Conservation (phyloP, 2,113 vertebrate species). For the Petrocephalus microphthalmus region DNA sequence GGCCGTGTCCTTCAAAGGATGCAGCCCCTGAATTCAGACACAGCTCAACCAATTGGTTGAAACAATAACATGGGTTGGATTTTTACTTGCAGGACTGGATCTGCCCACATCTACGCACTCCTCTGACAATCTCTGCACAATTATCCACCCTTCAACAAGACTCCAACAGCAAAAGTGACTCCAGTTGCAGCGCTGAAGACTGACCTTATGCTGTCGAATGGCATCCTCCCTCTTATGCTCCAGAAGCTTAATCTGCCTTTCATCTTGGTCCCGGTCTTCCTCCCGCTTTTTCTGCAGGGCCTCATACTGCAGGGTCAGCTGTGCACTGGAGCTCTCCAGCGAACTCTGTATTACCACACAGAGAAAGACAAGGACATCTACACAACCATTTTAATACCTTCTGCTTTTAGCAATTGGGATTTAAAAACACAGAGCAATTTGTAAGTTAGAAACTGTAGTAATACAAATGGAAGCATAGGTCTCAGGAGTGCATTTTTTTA, state of each 20-base stretch:
- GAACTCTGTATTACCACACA: conserved; percentile 55
- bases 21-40: background rate
- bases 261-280: conserved; percentile 66
- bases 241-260: conserved; percentile 62
- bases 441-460: background rate
- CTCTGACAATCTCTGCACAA: background rate
- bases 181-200: background rate
- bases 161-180: background rate
- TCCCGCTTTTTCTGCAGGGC: conserved; percentile 66
- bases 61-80: background rate
- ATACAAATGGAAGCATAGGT: background rate
- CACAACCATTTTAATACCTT: background rate
- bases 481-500: background rate
- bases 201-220: conserved; percentile 72
- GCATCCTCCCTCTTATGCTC: conserved; percentile 67
- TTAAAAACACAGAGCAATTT: background rate
- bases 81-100: background rate
- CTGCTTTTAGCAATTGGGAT: background rate
- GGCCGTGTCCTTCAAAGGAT: background rate
- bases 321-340: conserved; percentile 56
- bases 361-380: background rate
- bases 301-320: conserved; percentile 47
- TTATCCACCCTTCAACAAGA: background rate
- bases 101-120: background rate
- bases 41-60: background rate